phyloP scores from a whole-genome alignment of 2,113 vertebrate genomes.

The Acrocephalus arundinaceus region DNA sequence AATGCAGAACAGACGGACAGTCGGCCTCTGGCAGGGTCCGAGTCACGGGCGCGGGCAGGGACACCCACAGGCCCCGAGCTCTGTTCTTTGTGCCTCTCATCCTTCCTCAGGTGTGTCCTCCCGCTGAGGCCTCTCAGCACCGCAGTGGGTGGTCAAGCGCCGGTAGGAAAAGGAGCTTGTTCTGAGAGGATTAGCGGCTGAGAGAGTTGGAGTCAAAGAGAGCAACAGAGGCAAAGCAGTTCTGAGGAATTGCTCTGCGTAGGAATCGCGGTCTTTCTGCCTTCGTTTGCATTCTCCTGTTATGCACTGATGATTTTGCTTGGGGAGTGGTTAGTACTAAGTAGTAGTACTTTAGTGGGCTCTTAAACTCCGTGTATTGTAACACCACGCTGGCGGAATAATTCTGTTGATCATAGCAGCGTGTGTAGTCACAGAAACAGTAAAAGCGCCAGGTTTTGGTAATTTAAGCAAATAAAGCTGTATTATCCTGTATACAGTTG shows the following conservation, averaged over 20 bases:
- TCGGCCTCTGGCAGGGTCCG: neutral
- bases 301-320: neutral
- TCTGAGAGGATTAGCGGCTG: neutral
- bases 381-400: accelerated
- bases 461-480: neutral
- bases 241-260: neutral
- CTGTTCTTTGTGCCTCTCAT: neutral
- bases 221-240: neutral
- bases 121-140: neutral
- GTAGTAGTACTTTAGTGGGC: accelerated
- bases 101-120: neutral
- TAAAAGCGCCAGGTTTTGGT: neutral
- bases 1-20: neutral
- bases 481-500: neutral
- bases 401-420: neutral
- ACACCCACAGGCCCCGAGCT: neutral
- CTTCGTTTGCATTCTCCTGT: neutral
- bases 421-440: neutral
- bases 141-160: neutral
- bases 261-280: neutral
- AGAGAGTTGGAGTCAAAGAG: neutral
- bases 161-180: neutral
- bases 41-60: neutral
- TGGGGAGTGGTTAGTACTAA: neutral
- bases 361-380: neutral